Evolutionary conservation across 2,113 vertebrate species (phyloP).

Genomic region (Elephantulus edwardii): DNA sequence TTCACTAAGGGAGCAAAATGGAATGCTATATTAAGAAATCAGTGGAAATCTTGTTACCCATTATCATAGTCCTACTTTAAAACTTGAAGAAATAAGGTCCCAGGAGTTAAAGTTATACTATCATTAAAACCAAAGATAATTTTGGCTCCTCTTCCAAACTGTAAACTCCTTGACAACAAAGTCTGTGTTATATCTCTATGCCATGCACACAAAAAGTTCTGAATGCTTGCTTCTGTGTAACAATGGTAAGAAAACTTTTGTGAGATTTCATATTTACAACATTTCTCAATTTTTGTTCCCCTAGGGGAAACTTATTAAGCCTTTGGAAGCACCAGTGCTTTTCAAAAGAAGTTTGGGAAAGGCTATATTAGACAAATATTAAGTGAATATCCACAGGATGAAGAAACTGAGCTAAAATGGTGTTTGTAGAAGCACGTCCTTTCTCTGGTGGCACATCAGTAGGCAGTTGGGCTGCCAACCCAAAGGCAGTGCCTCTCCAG

Average conservation of each 20-base stretch:
- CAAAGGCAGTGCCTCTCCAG: no score
- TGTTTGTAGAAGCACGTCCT: neutral
- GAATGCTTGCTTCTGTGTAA: neutral
- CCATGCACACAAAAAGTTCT: neutral
- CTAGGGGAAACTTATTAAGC: neutral
- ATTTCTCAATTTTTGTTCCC: slow-evolving; percentile 23
- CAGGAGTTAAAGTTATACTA: neutral
- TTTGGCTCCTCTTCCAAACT: slow-evolving; percentile 11
- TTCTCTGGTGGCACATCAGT: no score
- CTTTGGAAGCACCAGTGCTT: neutral
- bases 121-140: neutral
- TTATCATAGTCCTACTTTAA: neutral
- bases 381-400: neutral
- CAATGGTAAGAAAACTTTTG: neutral
- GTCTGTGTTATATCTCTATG: neutral
- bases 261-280: neutral
- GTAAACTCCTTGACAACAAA: neutral
- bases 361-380: neutral
- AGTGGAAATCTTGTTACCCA: neutral
- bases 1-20: neutral
- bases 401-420: neutral
- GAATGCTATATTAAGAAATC: slow-evolving; percentile 41
- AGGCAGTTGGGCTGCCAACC: no score
- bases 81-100: slow-evolving; percentile 5
- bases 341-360: slow-evolving; percentile 50